Evolutionary conservation across 1,140 invertebrate species (phyloP).

Genomic region (Papilio xuthus): DNA sequence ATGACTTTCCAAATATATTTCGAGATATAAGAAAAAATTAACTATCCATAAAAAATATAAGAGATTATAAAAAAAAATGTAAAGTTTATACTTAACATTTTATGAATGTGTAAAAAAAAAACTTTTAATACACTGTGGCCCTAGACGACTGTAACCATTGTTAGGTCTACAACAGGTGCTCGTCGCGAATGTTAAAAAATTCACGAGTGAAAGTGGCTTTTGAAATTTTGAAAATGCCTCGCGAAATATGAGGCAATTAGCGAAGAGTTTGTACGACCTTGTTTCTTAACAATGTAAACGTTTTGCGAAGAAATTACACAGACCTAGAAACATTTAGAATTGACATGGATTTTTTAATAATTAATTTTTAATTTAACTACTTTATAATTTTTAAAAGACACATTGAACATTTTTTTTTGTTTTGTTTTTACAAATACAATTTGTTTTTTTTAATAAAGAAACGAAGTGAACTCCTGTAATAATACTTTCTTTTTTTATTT

Average conservation of each 20-base stretch:
- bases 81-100: not conserved
- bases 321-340: not conserved
- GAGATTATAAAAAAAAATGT: not conserved
- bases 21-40: too few species aligned
- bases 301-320: conserved; percentile 3
- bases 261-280: not conserved
- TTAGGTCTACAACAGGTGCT: conserved; percentile 15
- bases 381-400: too few species aligned
- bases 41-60: too few species aligned
- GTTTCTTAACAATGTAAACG: conserved; percentile 15
- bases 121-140: not conserved
- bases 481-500: not conserved
- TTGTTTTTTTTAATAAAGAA: too few species aligned
- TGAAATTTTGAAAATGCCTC: conserved; percentile 17
- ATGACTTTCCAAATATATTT: too few species aligned
- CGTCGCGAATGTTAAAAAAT: conserved; percentile 4
- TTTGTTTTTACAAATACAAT: too few species aligned
- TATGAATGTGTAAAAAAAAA: not conserved
- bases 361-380: not conserved
- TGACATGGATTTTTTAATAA: not conserved
- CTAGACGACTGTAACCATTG: not conserved
- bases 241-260: conserved; percentile 24
- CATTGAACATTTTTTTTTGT: too few species aligned
- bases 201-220: conserved; percentile 9
- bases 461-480: too few species aligned